A percentile compares a stretch with the other conserved stretches of the same genome.
phyloP scores from a whole-genome alignment of 2,113 vertebrate genomes.

The Leiothrix lutea region DNA sequence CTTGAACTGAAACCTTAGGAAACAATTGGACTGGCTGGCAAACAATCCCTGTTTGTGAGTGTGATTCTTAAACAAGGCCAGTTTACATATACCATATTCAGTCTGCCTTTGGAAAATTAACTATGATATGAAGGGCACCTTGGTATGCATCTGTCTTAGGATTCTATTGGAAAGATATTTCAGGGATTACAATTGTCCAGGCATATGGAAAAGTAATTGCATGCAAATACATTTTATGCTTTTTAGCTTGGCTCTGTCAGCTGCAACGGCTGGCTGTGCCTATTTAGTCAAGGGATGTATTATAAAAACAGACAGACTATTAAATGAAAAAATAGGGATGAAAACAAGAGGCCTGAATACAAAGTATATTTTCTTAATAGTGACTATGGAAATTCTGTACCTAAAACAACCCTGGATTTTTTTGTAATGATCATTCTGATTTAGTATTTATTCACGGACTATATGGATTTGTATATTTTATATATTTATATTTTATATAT shows the following conservation, averaged over 20 bases:
- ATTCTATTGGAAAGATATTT: not conserved
- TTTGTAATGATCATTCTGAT: not conserved
- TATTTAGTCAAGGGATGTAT: not conserved
- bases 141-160: not conserved
- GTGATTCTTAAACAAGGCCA: not conserved
- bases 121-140: not conserved
- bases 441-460: not conserved
- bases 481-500: too few relatives aligned
- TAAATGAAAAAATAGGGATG: not conserved
- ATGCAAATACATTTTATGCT: not conserved
- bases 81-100: not conserved
- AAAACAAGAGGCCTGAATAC: not conserved
- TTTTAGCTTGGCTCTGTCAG: not conserved
- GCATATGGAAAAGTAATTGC: not conserved
- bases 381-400: not conserved
- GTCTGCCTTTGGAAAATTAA: not conserved
- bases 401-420: not conserved
- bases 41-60: not conserved
- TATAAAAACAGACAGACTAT: not conserved
- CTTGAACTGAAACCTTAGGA: not conserved
- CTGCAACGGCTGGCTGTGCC: not conserved
- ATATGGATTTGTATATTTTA: fast-evolving
- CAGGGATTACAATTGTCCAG: not conserved
- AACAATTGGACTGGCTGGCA: not conserved
- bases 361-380: not conserved